Evolutionary conservation across 2,113 vertebrate genomes (phyloP).

Genomic region (Chloropsis hardwickii): DNA sequence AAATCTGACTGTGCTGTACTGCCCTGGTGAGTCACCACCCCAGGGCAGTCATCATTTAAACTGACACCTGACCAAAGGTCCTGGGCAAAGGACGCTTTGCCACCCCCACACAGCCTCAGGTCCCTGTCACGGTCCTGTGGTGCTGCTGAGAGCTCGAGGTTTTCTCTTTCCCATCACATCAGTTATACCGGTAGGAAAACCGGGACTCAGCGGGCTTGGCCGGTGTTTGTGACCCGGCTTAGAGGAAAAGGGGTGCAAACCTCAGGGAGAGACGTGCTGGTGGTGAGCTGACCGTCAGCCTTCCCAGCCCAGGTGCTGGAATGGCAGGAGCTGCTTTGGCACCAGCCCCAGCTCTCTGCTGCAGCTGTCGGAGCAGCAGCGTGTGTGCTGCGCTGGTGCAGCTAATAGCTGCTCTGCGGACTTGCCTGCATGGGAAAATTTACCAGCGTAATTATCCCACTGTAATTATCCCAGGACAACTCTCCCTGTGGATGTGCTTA

Average conservation of each 20-base stretch:
- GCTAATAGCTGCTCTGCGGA: background rate
- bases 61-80: background rate
- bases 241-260: background rate
- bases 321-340: background rate
- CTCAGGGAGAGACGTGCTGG: background rate
- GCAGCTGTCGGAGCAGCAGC: background rate
- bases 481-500: background rate
- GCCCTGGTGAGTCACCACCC: background rate
- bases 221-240: rapidly evolving
- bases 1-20: background rate
- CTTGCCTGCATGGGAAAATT: constrained; percentile 18
- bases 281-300: background rate
- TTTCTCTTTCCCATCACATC: background rate
- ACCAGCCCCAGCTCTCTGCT: background rate
- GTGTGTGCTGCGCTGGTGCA: background rate
- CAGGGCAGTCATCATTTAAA: background rate
- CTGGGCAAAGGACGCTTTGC: background rate
- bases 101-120: rapidly evolving
- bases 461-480: constrained; percentile 21
- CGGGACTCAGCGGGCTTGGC: background rate
- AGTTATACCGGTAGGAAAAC: background rate
- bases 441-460: background rate
- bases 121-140: background rate
- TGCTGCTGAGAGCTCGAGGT: background rate
- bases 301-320: background rate